Evolutionary conservation across 1,140 invertebrate species (phyloP).

Genomic region (Oedothorax gibbosus): DNA sequence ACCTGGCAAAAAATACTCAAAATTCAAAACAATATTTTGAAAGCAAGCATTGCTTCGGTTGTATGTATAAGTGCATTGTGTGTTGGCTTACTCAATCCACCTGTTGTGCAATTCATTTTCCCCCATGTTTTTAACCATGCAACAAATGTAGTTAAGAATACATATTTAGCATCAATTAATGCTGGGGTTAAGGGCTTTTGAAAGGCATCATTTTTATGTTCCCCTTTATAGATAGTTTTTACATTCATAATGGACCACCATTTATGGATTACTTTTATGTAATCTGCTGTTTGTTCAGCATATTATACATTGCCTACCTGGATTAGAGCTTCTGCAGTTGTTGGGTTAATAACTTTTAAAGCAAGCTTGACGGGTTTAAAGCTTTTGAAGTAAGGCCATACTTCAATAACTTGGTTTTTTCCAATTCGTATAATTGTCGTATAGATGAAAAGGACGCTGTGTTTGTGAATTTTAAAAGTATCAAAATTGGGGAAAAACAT

Average conservation of each 20-base stretch:
- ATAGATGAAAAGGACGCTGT: background rate
- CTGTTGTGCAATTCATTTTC: background rate
- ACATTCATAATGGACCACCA: background rate
- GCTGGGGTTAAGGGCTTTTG: background rate
- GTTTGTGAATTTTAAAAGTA: no score
- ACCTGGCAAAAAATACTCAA: background rate
- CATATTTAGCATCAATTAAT: background rate
- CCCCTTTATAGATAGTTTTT: background rate
- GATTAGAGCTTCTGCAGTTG: background rate
- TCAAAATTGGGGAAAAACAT: conserved; percentile 6
- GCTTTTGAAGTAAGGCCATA: no score
- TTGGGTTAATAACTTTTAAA: background rate
- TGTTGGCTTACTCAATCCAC: background rate
- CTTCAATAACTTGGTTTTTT: no score
- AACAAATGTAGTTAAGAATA: background rate
- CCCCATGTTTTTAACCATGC: background rate
- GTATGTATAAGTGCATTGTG: background rate
- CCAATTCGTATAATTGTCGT: background rate
- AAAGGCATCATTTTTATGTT: background rate
- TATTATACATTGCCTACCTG: background rate
- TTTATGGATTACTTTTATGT: no score
- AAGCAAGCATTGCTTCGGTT: no score
- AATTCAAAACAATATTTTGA: background rate
- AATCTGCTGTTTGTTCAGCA: background rate
- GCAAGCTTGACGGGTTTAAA: no score